Percentiles rank a stretch among this genome's conserved stretches.
phyloP scores from a whole-genome alignment of 2,888 invertebrate genomes.

The Bugula neritina region DNA sequence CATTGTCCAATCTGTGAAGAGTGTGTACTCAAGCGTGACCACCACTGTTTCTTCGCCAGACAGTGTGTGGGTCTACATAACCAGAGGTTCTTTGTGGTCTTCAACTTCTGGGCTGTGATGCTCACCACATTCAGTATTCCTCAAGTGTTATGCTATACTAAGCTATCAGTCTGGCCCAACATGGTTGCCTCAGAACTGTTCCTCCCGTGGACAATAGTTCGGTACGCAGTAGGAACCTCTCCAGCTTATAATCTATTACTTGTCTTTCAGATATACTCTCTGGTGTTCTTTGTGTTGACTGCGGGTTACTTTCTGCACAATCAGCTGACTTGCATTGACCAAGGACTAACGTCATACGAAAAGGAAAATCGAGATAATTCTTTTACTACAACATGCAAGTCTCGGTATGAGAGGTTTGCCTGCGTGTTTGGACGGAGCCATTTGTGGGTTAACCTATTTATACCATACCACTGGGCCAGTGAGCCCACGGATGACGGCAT shows the following conservation, averaged over 20 bases:
- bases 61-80: conserved; percentile 46
- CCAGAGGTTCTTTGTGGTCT: conserved; percentile 43
- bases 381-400: not conserved
- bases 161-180: not conserved
- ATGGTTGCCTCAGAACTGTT: not conserved
- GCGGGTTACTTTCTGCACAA: conserved; percentile 36
- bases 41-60: conserved; percentile 48
- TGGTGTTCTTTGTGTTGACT: conserved; percentile 37
- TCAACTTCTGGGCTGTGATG: conserved; percentile 39
- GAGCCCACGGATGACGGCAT: conserved; percentile 10
- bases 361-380: not conserved
- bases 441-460: conserved; percentile 3
- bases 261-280: conserved; percentile 35
- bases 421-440: not conserved
- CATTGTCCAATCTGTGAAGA: conserved; percentile 45
- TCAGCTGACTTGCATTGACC: conserved; percentile 33
- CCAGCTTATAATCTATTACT: conserved; percentile 32
- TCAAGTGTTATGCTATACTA: conserved; percentile 7
- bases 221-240: conserved; percentile 26
- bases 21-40: conserved; percentile 48
- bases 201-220: conserved; percentile 8
- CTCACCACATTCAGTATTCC: conserved; percentile 34
- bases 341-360: conserved; percentile 44
- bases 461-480: conserved; percentile 21
- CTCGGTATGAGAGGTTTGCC: conserved; percentile 7